Evolutionary conservation across 2,113 vertebrate genomes (phyloP).

Genomic region (Pitta sordida): DNA sequence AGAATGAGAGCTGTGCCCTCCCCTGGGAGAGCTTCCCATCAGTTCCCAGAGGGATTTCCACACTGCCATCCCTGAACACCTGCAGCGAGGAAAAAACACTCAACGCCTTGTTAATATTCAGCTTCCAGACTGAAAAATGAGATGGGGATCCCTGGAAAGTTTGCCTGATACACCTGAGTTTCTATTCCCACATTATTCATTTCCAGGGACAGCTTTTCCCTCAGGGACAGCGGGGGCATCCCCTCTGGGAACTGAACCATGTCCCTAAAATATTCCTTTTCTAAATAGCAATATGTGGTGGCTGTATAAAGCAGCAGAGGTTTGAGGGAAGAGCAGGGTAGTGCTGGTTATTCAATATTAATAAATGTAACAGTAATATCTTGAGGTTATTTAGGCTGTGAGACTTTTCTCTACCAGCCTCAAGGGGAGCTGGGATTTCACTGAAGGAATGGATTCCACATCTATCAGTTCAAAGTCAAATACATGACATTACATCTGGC

Average conservation of each 20-base stretch:
- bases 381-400: neutral
- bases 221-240: accelerated
- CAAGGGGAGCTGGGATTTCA: neutral
- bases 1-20: neutral
- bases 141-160: neutral
- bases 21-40: neutral
- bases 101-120: neutral
- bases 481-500: neutral
- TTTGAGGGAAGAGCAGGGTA: neutral
- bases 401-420: neutral
- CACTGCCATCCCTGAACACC: neutral
- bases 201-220: neutral
- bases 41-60: neutral
- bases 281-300: accelerated
- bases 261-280: neutral
- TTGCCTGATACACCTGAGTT: neutral
- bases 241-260: neutral
- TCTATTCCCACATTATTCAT: neutral
- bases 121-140: neutral
- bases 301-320: accelerated
- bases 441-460: neutral
- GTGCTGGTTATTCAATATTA: neutral
- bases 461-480: accelerated
- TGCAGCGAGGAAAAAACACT: neutral
- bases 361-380: accelerated